Evolutionary conservation across 2,113 vertebrate genomes (phyloP).

Genomic region (Hiodon alosoides): DNA sequence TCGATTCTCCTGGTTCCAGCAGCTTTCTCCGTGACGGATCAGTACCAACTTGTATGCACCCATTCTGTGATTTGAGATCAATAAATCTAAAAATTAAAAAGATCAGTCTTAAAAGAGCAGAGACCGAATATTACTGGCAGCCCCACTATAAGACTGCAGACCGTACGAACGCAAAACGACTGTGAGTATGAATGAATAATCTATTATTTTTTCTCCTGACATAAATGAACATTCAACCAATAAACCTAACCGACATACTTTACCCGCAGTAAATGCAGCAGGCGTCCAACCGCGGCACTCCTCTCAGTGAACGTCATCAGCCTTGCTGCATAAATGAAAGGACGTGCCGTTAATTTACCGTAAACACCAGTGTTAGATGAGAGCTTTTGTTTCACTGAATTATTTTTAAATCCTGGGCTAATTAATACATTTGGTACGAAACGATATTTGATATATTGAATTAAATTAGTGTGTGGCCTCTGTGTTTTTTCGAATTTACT

Average conservation of each 20-base stretch:
- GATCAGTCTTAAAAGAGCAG: background rate
- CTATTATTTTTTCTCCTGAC: too few relatives aligned
- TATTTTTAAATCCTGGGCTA: too few relatives aligned
- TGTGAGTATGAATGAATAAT: background rate
- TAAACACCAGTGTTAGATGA: slow-evolving; percentile 15
- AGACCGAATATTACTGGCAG: background rate
- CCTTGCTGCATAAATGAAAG: background rate
- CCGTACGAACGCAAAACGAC: background rate
- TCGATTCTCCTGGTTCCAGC: slow-evolving; percentile 80
- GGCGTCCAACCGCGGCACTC: background rate
- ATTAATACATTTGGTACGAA: too few relatives aligned
- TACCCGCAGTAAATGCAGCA: background rate
- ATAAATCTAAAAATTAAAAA: too few relatives aligned
- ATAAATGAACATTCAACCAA: too few relatives aligned
- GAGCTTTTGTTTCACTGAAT: background rate
- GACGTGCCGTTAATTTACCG: slow-evolving; percentile 11
- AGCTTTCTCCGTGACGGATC: slow-evolving; percentile 76
- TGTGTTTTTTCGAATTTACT: too few relatives aligned
- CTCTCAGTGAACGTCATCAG: slow-evolving; percentile 1
- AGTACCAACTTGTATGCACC: slow-evolving; percentile 73
- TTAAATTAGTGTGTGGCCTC: too few relatives aligned
- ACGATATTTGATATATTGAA: too few relatives aligned
- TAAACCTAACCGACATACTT: background rate
- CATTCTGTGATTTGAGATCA: slow-evolving; percentile 43
- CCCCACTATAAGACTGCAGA: background rate